Conservation (phyloP, 2,113 vertebrate genomes). For the Columbina picui region DNA sequence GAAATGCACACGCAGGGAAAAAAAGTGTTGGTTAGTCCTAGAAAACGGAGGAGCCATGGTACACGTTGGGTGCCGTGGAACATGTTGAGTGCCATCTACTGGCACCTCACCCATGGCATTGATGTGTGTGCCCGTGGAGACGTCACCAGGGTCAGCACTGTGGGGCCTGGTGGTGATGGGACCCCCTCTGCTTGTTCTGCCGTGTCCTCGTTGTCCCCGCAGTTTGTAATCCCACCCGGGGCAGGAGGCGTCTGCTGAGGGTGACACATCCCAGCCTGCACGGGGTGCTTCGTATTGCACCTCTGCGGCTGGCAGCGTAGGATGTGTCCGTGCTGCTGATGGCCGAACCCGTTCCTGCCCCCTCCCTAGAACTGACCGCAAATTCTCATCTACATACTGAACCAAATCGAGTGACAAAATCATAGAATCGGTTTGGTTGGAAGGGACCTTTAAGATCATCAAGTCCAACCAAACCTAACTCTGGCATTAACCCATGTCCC, state of each 20-base stretch:
- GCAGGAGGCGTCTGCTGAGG: neutral
- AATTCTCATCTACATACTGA: accelerated
- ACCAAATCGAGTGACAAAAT: neutral
- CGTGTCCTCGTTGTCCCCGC: accelerated
- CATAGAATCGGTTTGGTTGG: too few species aligned
- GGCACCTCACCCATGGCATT: neutral
- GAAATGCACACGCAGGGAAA: neutral
- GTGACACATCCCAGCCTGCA: neutral
- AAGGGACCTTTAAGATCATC: too few species aligned
- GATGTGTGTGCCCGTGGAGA: accelerated
- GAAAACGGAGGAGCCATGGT: neutral
- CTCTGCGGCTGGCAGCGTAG: accelerated
- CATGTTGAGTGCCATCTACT: slow-evolving; percentile 47
- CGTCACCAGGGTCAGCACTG: accelerated
- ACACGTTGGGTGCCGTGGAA: neutral
- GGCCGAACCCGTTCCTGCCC: neutral
- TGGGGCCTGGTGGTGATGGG: neutral
- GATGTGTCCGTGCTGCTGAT: accelerated
- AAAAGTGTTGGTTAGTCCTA: neutral
- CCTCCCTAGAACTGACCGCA: neutral
- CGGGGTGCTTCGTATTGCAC: neutral
- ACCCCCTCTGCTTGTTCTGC: accelerated
- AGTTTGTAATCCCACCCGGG: accelerated
- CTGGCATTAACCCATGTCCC: too few species aligned
- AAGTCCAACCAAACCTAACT: too few species aligned